Percentiles rank a stretch among this genome's conserved stretches.
These are phyloP conservation scores for Frieseomelitta varia DNA, from an alignment of 1,140 invertebrate species.

Conservation along the genomic window DNA sequence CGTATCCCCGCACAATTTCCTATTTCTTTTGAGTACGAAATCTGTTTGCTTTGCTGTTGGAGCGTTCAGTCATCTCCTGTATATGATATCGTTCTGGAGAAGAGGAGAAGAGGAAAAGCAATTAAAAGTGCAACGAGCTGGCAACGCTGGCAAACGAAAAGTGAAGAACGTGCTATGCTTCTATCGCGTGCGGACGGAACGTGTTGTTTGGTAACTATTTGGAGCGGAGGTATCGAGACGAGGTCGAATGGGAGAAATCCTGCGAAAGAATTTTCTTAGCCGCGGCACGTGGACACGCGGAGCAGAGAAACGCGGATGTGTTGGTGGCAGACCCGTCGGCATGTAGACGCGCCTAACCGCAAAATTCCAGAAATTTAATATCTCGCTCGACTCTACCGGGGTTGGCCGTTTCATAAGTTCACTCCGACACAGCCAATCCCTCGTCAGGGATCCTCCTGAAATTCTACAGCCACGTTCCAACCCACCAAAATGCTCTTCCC, in stretches of 20 bases:
- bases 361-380: conserved; percentile 83
- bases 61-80: no score
- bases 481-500: conserved; percentile 41
- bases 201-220: neutral
- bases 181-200: no score
- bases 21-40: no score
- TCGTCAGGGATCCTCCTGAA: conserved; percentile 64
- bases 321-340: conserved; percentile 56
- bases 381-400: conserved; percentile 70
- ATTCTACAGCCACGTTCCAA: conserved; percentile 62
- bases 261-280: conserved; percentile 43
- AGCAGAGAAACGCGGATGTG: conserved; percentile 16
- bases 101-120: no score
- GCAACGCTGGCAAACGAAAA: no score
- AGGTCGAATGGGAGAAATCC: conserved; percentile 39
- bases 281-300: conserved; percentile 28
- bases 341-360: conserved; percentile 77
- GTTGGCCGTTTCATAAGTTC: conserved; percentile 79
- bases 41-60: no score
- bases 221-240: neutral
- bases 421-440: conserved; percentile 71
- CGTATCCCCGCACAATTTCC: no score
- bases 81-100: neutral
- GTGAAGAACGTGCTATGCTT: no score
- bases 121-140: no score